Conservation (phyloP, 2,797 vertebrate species). For the Cynodonichthys magdalenae region DNA sequence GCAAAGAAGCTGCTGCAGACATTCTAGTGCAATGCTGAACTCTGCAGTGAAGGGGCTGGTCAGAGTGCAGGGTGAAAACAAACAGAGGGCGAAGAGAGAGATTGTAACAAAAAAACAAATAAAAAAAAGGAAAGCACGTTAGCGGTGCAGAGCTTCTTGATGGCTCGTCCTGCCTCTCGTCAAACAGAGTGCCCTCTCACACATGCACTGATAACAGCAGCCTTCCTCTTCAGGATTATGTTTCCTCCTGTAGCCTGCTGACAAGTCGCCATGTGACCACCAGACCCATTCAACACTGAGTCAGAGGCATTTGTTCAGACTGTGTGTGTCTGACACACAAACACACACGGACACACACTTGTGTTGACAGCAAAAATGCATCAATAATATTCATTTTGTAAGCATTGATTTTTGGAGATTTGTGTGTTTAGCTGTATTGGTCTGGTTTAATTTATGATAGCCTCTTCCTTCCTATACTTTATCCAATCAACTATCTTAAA, state of each 20-base stretch:
- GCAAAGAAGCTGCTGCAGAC: slow-evolving; percentile 79
- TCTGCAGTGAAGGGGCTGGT: slow-evolving; percentile 67
- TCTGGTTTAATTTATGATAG: not conserved
- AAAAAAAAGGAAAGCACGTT: slow-evolving; percentile 31
- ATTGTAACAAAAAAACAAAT: slow-evolving; percentile 38
- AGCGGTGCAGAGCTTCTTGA: slow-evolving; percentile 45
- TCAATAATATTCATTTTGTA: not conserved
- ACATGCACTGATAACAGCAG: slow-evolving; percentile 72
- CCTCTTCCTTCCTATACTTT: too few species aligned
- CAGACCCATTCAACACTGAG: slow-evolving; percentile 76
- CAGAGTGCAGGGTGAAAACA: slow-evolving; percentile 65
- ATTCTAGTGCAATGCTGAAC: slow-evolving; percentile 79
- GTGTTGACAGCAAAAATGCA: not conserved
- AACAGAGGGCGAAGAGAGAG: slow-evolving; percentile 43
- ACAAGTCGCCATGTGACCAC: slow-evolving; percentile 83
- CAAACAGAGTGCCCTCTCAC: slow-evolving; percentile 36
- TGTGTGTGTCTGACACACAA: not conserved
- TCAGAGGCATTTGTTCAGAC: slow-evolving; percentile 63
- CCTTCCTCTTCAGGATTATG: slow-evolving; percentile 79
- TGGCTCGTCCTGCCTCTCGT: slow-evolving; percentile 31
- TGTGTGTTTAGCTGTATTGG: not conserved
- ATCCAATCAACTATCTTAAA: too few species aligned
- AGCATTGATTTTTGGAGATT: not conserved
- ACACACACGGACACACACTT: slow-evolving; percentile 9
- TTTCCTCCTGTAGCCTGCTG: slow-evolving; percentile 80